Evolutionary conservation across 2,113 vertebrate species (phyloP).

Genomic region (Xyrauchen texanus): DNA sequence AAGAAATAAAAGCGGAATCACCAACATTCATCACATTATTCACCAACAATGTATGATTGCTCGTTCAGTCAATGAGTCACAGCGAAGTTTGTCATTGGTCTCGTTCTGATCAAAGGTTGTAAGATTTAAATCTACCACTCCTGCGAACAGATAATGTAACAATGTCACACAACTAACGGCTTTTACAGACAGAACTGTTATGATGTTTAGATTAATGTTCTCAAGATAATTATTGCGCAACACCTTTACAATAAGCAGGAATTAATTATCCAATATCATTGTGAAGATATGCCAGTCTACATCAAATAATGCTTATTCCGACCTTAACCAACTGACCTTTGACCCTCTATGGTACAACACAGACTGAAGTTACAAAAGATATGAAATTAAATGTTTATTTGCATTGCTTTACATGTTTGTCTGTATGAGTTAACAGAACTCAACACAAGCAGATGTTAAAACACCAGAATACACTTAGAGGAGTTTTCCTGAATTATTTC

Average conservation of each 20-base stretch:
- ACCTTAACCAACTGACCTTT: not conserved
- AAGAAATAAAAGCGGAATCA: too few species aligned
- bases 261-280: not conserved
- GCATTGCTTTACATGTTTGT: not conserved
- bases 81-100: not conserved
- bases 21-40: too few species aligned
- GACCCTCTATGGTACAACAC: not conserved
- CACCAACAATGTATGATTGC: too few species aligned
- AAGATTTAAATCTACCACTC: conserved; percentile 20
- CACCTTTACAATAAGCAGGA: not conserved
- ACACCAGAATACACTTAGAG: not conserved
- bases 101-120: conserved; percentile 1
- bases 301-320: not conserved
- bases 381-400: not conserved
- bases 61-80: not conserved
- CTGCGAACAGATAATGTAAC: conserved; percentile 7
- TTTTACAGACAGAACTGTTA: not conserved
- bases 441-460: not conserved
- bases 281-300: not conserved
- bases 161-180: not conserved
- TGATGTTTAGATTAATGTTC: not conserved
- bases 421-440: not conserved
- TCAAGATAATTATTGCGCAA: not conserved
- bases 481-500: not conserved
- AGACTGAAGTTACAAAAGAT: not conserved